Percentiles rank a stretch among this genome's conserved stretches.
phyloP scores from a whole-genome alignment of 2,797 vertebrate genomes.

The Myoxocephalus aenaeus region DNA sequence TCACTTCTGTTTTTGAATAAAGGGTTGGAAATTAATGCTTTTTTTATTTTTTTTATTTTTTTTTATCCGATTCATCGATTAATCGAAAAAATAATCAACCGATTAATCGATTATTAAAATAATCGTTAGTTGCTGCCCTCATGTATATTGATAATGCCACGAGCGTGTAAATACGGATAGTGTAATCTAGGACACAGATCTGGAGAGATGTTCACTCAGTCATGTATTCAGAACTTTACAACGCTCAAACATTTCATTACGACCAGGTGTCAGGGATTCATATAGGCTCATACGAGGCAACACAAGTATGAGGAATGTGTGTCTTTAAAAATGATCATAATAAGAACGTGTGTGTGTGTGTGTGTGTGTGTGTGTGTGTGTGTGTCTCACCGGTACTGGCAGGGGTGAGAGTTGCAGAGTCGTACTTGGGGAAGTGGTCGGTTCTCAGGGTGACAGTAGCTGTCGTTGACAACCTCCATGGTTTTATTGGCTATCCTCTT shows the following conservation, averaged over 20 bases:
- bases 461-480: slow-evolving; percentile 89
- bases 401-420: slow-evolving; percentile 91
- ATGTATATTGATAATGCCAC: not conserved
- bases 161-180: not conserved
- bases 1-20: no score
- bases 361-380: slow-evolving; percentile 2
- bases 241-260: not conserved
- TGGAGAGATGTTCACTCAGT: not conserved
- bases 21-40: no score
- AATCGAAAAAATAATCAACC: no score
- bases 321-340: not conserved
- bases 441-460: slow-evolving; percentile 88
- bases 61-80: no score
- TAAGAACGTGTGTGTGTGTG: not conserved
- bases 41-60: no score
- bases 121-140: no score
- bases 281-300: not conserved
- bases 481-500: slow-evolving; percentile 91
- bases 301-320: not conserved
- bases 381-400: slow-evolving; percentile 90
- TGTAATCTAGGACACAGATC: not conserved
- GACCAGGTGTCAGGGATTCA: not conserved
- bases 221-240: not conserved
- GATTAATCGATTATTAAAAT: no score
- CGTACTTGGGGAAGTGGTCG: slow-evolving; percentile 90